phyloP scores from a whole-genome alignment of 2,797 vertebrate species.

The Falco berigora region DNA sequence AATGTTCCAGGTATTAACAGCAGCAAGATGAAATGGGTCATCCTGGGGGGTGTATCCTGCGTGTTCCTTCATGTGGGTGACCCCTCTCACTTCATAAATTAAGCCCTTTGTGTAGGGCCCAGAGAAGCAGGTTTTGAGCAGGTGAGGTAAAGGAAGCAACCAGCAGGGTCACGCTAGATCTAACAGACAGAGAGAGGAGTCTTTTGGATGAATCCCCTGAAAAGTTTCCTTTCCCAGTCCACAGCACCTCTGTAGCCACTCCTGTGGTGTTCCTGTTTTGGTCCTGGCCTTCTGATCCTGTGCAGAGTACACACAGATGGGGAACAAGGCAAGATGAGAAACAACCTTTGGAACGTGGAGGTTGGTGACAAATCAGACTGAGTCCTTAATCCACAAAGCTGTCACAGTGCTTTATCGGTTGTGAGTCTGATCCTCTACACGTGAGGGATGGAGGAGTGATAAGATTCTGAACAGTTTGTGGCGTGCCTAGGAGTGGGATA shows the following conservation, averaged over 20 bases:
- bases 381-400: background rate
- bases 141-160: background rate
- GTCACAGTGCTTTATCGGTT: background rate
- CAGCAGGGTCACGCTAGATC: accelerated
- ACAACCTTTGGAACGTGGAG: background rate
- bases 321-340: background rate
- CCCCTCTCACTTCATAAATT: background rate
- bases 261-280: background rate
- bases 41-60: background rate
- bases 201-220: background rate
- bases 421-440: background rate
- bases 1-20: constrained; percentile 16
- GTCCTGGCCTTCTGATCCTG: background rate
- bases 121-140: background rate
- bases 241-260: background rate
- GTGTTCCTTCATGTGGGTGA: background rate
- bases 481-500: background rate
- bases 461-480: background rate
- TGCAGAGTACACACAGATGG: background rate
- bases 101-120: background rate
- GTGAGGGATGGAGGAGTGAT: background rate
- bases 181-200: background rate
- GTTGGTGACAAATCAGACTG: background rate
- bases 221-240: background rate
- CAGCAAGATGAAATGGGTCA: background rate